Evolutionary conservation across 2,888 invertebrate species (phyloP), one percentile per base, ranked within the genome.

Genomic region (Scaeva pyrastri): DNA sequence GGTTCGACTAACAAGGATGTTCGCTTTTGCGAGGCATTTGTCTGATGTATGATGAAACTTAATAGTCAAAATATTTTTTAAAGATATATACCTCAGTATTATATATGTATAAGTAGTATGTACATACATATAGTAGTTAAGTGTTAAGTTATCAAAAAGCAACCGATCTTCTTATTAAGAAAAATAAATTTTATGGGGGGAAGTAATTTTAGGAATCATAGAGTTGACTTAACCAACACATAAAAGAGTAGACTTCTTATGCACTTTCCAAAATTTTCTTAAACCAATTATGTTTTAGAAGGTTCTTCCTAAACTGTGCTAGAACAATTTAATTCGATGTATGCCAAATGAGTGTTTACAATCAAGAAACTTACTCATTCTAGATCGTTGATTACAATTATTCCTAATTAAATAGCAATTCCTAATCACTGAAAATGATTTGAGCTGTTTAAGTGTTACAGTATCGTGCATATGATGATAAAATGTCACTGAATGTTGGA

Each of bases 21-120:
- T 79, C 82, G 82, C 86, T 83, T 80, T 83, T 75, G 76, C 86
- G 86, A 87, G 88, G 86, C 88, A 83, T 86, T 86, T 88, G 86
- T 86, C 86, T 88, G 88, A 88, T 86, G 73, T 77, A 41, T 26
- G 1, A 2, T 56, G 31, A 31, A 36, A n/a, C n/a, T n/a, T n/a
- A n/a, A n/a, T n/a, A n/a, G n/a, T n/a, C n/a, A n/a, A n/a, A n/a
- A n/a, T n/a, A n/a, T n/a, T n/a, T n/a, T n/a, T n/a, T n/a, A n/a
- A n/a, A n/a, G n/a, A n/a, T n/a, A n/a, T n/a, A n/a, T n/a, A n/a
- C n/a, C n/a, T n/a, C n/a, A n/a, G n/a, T n/a, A n/a, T n/a, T n/a
- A n/a, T n/a, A n/a, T n/a, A n/a, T n/a, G n/a, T n/a, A n/a, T n/a
- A n/a, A n/a, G n/a, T n/a, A n/a, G n/a, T n/a, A n/a, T n/a, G n/a